phyloP scores from a whole-genome alignment of 2,888 invertebrate genomes.

The Nasonovia ribisnigri region DNA sequence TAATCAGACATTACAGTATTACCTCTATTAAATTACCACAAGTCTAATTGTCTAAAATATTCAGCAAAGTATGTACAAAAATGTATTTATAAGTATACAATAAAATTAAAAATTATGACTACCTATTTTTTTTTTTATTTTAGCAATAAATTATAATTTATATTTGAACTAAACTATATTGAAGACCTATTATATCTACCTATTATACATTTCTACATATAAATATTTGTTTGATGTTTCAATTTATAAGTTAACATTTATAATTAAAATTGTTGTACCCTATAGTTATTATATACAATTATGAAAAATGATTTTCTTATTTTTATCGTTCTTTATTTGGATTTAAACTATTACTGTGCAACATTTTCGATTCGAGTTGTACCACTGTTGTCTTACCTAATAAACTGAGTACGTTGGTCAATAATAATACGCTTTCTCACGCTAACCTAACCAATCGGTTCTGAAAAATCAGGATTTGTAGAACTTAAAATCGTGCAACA shows the following conservation, averaged over 20 bases:
- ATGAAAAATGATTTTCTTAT: not conserved
- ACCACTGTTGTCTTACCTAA: not conserved
- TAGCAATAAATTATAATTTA: not conserved
- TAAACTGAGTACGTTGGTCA: not conserved
- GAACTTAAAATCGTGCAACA: constrained; percentile 26
- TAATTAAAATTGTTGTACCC: not conserved
- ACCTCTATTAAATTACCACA: not conserved
- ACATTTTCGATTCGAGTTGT: not conserved
- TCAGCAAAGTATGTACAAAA: not conserved
- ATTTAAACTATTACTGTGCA: not conserved
- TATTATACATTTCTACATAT: too few species aligned
- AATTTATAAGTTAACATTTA: not conserved
- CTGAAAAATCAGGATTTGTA: not conserved
- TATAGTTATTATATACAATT: not conserved
- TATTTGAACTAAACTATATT: not conserved
- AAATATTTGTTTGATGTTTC: not conserved
- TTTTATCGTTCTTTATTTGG: not conserved
- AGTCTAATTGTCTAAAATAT: not conserved
- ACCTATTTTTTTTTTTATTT: not conserved
- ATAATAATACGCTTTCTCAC: constrained; percentile 12
- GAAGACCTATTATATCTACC: not conserved
- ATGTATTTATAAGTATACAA: not conserved
- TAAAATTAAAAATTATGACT: not conserved
- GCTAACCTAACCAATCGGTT: not conserved
- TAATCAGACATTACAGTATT: not conserved